Percentiles rank a stretch among this genome's conserved stretches.
Evolutionary conservation across 2,113 vertebrate species (phyloP).

Genomic region (Pseudopodoces humilis): DNA sequence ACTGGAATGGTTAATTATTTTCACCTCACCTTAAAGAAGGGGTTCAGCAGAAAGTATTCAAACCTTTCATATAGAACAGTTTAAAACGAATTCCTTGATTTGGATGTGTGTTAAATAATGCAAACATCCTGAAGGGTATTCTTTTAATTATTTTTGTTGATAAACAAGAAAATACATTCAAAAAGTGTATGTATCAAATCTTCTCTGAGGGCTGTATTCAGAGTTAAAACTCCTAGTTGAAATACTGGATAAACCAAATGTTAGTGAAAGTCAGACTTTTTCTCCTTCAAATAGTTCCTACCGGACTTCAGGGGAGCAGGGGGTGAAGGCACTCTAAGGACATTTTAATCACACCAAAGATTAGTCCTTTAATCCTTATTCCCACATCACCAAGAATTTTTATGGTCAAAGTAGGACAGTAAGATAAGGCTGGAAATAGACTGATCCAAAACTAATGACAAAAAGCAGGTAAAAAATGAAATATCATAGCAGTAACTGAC

Average conservation of each 20-base stretch:
- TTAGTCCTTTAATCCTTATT: conserved; percentile 37
- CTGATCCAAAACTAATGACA: background rate
- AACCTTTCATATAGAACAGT: background rate
- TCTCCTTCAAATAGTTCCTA: background rate
- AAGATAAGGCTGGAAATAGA: background rate
- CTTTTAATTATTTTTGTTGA: conserved; percentile 13
- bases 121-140: background rate
- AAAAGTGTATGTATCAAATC: background rate
- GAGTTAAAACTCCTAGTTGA: background rate
- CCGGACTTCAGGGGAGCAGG: background rate
- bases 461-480: conserved; percentile 23
- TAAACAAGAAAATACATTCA: background rate
- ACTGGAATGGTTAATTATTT: conserved; percentile 17
- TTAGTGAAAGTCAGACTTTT: background rate
- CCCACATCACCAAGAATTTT: background rate
- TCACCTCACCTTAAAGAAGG: conserved; percentile 11
- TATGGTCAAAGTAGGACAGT: background rate
- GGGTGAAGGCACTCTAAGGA: background rate
- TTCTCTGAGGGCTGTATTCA: background rate
- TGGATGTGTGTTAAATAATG: background rate
- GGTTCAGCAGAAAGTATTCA: background rate
- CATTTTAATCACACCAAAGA: conserved; percentile 25
- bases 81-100: background rate
- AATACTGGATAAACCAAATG: background rate
- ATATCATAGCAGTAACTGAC: conserved; percentile 38